Percentiles rank a stretch among this genome's conserved stretches.
Conservation (phyloP, 92 coral and sea anemone species). For the Epizoanthus scotinus region DNA sequence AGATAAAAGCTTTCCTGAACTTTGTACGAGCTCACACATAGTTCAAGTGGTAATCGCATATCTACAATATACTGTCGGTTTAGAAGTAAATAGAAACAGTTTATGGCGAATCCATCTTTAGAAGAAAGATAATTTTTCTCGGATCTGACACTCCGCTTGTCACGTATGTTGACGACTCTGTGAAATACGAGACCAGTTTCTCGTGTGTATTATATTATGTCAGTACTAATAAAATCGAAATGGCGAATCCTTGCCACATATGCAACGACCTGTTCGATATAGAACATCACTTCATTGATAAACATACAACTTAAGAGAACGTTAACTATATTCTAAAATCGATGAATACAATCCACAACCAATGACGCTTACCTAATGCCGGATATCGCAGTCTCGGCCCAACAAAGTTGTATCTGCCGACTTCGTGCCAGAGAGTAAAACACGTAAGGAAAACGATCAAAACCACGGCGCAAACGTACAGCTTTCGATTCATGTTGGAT, state of each 20-base stretch:
- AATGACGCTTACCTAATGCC: conserved; percentile 5
- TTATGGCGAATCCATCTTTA: too few species aligned
- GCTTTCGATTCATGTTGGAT: conserved; percentile 22
- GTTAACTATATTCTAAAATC: background rate
- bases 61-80: too few species aligned
- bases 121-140: background rate
- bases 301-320: background rate
- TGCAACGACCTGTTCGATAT: background rate
- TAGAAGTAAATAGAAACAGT: too few species aligned
- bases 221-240: background rate
- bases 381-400: conserved; percentile 20
- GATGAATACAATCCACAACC: background rate
- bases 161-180: background rate
- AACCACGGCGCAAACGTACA: conserved; percentile 21
- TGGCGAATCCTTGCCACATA: background rate
- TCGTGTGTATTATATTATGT: background rate
- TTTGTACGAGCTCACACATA: too few species aligned
- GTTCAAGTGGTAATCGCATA: too few species aligned
- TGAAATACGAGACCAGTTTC: conserved; percentile 22
- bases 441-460: conserved; percentile 12
- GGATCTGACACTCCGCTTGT: background rate
- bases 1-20: too few species aligned
- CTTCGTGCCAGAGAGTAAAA: conserved; percentile 29
- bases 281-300: background rate
- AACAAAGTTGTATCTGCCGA: conserved; percentile 12